phyloP scores from a whole-genome alignment of 2,797 vertebrate genomes.

The Acridotheres tristis region DNA sequence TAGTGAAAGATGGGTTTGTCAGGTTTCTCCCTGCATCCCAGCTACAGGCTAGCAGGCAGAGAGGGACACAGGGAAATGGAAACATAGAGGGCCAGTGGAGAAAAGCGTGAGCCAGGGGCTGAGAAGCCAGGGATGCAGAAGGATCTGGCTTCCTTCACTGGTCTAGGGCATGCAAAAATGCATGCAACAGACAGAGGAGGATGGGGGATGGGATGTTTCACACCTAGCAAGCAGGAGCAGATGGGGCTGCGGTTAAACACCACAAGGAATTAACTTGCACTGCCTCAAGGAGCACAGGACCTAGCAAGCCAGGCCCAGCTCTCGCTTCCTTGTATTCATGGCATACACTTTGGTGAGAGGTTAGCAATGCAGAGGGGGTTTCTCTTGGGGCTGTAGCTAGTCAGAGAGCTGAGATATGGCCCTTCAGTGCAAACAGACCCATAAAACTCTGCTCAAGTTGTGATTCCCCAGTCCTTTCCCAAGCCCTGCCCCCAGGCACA shows the following conservation, averaged over 20 bases:
- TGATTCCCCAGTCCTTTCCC: background rate
- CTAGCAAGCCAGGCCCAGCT: background rate
- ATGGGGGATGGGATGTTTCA: conserved; percentile 53
- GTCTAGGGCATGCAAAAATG: background rate
- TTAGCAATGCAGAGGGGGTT: background rate
- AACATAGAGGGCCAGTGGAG: background rate
- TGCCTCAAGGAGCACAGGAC: background rate
- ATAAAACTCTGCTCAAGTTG: conserved; percentile 74
- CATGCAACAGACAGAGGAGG: background rate
- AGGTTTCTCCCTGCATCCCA: background rate
- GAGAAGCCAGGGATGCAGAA: accelerated
- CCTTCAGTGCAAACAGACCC: conserved; percentile 72
- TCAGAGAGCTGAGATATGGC: background rate
- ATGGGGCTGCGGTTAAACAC: conserved; percentile 1
- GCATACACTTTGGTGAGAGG: background rate
- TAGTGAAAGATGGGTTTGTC: background rate
- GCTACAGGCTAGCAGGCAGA: background rate
- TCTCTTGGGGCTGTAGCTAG: conserved; percentile 24
- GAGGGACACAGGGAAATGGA: background rate
- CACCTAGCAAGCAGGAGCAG: conserved; percentile 41
- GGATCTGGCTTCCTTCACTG: background rate
- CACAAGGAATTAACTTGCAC: background rate
- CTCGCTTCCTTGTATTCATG: background rate
- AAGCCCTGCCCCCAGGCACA: background rate
- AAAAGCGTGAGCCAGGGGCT: accelerated